A percentile compares a stretch with the other conserved stretches of the same genome.
These are phyloP conservation scores for Osedax fenrisi DNA, from an alignment of 2,888 invertebrate genomes.

Conservation along the genomic window DNA sequence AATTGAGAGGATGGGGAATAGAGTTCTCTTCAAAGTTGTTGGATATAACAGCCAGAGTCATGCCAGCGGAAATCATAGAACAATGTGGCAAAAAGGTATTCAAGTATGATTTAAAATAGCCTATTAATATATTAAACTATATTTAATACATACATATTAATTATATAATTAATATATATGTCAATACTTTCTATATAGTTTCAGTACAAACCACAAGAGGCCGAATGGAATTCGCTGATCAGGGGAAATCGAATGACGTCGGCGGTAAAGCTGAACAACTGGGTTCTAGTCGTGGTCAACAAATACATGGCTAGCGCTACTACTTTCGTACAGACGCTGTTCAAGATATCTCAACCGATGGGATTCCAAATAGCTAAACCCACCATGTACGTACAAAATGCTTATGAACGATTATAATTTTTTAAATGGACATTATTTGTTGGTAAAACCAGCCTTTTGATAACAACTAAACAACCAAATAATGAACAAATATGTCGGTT, in stretches of 20 bases:
- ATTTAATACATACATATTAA: not conserved
- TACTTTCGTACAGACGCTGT: slow-evolving; percentile 44
- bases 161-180: not conserved
- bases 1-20: not conserved
- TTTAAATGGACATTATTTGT: no score
- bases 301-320: slow-evolving; percentile 38
- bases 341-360: slow-evolving; percentile 47
- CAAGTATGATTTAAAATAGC: no score
- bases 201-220: slow-evolving; percentile 52
- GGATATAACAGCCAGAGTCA: not conserved
- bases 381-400: slow-evolving; percentile 37
- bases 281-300: slow-evolving; percentile 44
- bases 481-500: no score
- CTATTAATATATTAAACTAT: not conserved
- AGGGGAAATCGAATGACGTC: slow-evolving; percentile 48
- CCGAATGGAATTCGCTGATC: slow-evolving; percentile 68
- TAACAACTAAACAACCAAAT: no score
- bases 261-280: slow-evolving; percentile 41
- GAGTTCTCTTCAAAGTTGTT: not conserved
- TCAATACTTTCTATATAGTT: not conserved
- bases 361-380: slow-evolving; percentile 45
- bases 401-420: not conserved
- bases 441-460: no score
- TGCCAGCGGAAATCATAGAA: not conserved
- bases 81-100: not conserved